Percentiles rank a stretch among this genome's conserved stretches.
phyloP scores from a whole-genome alignment of 2,797 vertebrate species.

The Poecile montanus region DNA sequence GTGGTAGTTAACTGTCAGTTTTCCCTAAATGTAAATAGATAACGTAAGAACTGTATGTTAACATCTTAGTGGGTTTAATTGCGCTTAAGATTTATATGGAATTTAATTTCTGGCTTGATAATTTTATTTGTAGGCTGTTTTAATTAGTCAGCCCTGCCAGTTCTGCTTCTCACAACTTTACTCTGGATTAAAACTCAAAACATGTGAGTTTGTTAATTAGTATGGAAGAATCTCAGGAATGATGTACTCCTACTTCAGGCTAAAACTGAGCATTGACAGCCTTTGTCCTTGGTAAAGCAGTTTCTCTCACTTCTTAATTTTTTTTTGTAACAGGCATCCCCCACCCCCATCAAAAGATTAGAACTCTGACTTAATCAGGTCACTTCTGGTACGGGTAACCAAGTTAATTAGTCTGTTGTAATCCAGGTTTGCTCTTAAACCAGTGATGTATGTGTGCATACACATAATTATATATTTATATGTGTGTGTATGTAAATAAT shows the following conservation, averaged over 20 bases:
- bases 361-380: background rate
- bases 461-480: background rate
- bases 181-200: constrained; percentile 38
- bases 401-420: background rate
- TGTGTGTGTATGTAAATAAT: background rate
- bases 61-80: background rate
- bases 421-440: constrained; percentile 27
- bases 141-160: constrained; percentile 32
- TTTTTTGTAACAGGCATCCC: background rate
- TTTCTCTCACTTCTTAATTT: background rate
- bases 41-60: background rate
- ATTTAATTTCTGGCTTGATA: background rate
- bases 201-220: constrained; percentile 50
- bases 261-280: background rate
- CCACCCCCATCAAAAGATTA: background rate
- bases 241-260: constrained; percentile 31
- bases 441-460: background rate
- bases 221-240: constrained; percentile 63
- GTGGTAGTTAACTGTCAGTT: background rate
- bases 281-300: background rate
- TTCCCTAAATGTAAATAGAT: background rate
- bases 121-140: background rate
- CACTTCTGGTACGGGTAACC: background rate
- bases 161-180: background rate
- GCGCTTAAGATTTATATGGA: background rate